A percentile compares a stretch with the other conserved stretches of the same genome.
Evolutionary conservation across 2,888 invertebrate species (phyloP).

Genomic region (Polyploca ridens): DNA sequence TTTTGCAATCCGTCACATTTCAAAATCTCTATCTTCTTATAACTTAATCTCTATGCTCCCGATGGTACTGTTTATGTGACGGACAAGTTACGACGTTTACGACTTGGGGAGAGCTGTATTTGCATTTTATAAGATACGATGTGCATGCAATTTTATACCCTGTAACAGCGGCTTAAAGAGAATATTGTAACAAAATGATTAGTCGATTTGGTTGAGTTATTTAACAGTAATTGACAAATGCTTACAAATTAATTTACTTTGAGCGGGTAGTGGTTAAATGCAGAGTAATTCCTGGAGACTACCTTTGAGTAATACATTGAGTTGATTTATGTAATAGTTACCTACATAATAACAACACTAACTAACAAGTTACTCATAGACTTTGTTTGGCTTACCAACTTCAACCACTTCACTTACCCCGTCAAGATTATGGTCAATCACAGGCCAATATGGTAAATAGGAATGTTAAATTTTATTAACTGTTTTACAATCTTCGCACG

Average conservation of each 20-base stretch:
- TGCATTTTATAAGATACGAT: conserved; percentile 51
- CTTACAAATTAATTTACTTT: conserved; percentile 43
- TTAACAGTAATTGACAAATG: conserved; percentile 43
- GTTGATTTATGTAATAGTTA: background rate
- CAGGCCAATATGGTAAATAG: too few relatives aligned
- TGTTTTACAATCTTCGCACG: too few relatives aligned
- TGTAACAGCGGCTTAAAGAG: conserved; percentile 21
- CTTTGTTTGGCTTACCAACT: too few relatives aligned
- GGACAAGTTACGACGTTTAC: conserved; percentile 63
- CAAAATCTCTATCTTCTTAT: conserved; percentile 23
- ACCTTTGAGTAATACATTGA: background rate
- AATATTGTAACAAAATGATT: conserved; percentile 19
- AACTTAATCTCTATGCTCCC: conserved; percentile 35
- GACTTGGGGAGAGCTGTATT: conserved; percentile 53
- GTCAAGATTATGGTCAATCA: too few relatives aligned
- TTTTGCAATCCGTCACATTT: background rate
- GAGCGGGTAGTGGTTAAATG: conserved; percentile 34
- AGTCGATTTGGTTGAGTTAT: conserved; percentile 24
- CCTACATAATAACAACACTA: background rate
- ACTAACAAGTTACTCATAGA: too few relatives aligned
- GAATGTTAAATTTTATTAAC: too few relatives aligned
- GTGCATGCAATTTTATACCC: conserved; percentile 37
- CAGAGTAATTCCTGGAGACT: background rate
- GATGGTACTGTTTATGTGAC: conserved; percentile 61
- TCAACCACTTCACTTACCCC: too few relatives aligned